Conservation (phyloP, 1,140 invertebrate species). For the Bombus confusus region DNA sequence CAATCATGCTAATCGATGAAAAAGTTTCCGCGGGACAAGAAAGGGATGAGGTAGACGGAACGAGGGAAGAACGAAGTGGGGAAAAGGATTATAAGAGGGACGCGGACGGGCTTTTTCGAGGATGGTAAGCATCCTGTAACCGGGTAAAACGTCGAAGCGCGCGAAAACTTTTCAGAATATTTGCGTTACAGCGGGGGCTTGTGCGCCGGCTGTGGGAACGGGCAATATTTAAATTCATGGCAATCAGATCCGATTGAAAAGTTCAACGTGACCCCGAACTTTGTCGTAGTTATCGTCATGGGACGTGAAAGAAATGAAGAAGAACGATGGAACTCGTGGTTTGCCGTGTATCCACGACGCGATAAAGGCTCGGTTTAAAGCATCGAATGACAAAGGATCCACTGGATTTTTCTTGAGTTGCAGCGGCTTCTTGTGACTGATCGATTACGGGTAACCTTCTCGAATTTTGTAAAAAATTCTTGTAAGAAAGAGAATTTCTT, state of each 20-base stretch:
- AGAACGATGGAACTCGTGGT: not conserved
- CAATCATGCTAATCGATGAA: constrained; percentile 66
- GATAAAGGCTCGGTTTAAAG: constrained; percentile 3
- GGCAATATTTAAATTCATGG: constrained; percentile 60
- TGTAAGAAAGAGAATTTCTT: not conserved
- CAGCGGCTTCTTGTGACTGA: too few species aligned
- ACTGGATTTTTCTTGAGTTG: not conserved
- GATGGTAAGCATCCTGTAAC: constrained; percentile 55
- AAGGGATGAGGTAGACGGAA: not conserved
- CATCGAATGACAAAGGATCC: not conserved
- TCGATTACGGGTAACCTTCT: not conserved
- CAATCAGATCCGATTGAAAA: constrained; percentile 61
- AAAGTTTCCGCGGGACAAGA: constrained; percentile 47
- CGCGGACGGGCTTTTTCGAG: constrained; percentile 20
- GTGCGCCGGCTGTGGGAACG: constrained; percentile 1
- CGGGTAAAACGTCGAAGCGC: constrained; percentile 6
- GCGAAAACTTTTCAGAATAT: constrained; percentile 46
- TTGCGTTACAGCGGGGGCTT: constrained; percentile 9
- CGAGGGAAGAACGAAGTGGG: constrained; percentile 4
- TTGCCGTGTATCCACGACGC: not conserved
- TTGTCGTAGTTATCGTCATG: constrained; percentile 18
- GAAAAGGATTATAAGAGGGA: constrained; percentile 48
- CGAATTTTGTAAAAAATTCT: not conserved
- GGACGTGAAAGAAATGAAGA: constrained; percentile 49
- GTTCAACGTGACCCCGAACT: constrained; percentile 45